These are phyloP conservation scores for Hirtodrosophila cameraria DNA, from an alignment of 2,888 invertebrate species.

Conservation along the genomic window DNA sequence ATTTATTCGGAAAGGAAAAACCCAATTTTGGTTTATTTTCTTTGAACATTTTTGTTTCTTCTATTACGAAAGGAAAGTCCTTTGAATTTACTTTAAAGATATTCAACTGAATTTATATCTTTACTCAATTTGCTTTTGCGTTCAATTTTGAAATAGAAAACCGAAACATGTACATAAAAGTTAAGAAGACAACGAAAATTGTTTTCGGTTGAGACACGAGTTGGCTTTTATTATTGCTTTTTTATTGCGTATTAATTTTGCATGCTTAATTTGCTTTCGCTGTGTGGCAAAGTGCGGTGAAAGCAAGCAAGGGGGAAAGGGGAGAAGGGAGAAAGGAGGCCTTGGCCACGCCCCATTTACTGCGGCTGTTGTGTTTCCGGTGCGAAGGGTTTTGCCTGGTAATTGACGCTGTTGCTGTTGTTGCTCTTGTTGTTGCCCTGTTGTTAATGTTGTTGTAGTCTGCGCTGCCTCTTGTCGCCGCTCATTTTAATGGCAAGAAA, in stretches of 20 bases:
- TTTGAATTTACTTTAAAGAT: too few relatives aligned
- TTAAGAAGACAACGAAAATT: slow-evolving; percentile 62
- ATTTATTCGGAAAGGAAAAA: too few relatives aligned
- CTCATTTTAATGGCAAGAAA: slow-evolving; percentile 80
- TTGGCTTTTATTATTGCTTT: slow-evolving; percentile 75
- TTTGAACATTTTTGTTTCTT: too few relatives aligned
- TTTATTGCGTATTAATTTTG: slow-evolving; percentile 81
- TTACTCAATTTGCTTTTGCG: slow-evolving; percentile 5
- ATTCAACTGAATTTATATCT: too few relatives aligned
- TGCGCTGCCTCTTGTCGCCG: slow-evolving; percentile 23
- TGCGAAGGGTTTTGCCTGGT: slow-evolving; percentile 67
- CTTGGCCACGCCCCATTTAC: slow-evolving; percentile 45
- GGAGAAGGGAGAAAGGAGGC: too few relatives aligned
- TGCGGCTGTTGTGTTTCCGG: slow-evolving; percentile 47
- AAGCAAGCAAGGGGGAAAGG: too few relatives aligned
- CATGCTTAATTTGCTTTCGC: slow-evolving; percentile 72
- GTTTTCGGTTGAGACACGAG: slow-evolving; percentile 59
- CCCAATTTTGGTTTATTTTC: too few relatives aligned
- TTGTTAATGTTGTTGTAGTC: slow-evolving; percentile 11
- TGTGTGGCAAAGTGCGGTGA: slow-evolving; percentile 14
- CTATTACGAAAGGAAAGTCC: too few relatives aligned
- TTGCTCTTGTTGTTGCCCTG: slow-evolving; percentile 14
- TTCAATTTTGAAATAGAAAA: slow-evolving; percentile 42
- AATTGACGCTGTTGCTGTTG: slow-evolving; percentile 63
- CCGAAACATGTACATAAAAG: slow-evolving; percentile 33